Evolutionary conservation across 1,140 invertebrate genomes (phyloP), one percentile per base, ranked within the genome.

Genomic region (Drosophila rhopaloa): DNA sequence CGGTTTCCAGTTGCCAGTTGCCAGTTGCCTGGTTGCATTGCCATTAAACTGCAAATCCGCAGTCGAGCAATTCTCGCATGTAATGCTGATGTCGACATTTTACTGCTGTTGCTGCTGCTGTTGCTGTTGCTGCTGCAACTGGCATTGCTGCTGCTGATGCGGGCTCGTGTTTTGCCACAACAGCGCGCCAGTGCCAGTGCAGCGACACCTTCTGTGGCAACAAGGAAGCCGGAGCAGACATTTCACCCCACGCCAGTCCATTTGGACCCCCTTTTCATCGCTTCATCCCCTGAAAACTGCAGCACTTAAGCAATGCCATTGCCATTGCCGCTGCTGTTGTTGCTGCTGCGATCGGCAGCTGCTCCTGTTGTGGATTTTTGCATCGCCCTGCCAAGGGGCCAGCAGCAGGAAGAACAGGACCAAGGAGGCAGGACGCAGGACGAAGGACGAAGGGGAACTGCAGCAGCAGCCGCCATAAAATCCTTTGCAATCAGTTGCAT

Each of bases 401-500:
- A 47, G 54, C 50, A 46, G 27, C 35, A 61, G 29, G 38, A 58
- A 14, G 37, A 44, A 51, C 37, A 35, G 40, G 8, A n/a, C 19
- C 9, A 68, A 27, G 41, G 37, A 43, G 19, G 11, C 16, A 35
- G 48, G 32, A 14, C 16, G 27, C 14, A 50, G 51, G 41, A 11
- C 11, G 66, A 48, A 14, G 43, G 44, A 14, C 13, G 35, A 27
- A 37, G 37, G 24, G 16, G 6, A 66, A 63, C 54, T 68, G 56
- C 47, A 55, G 54, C 65, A 67, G 71, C 41, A 70, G 74, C 48
- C 14, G 58, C 70, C 58, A 80, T 86, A 86, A 86, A 86, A 86
- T 88, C 83, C 83, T 79, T 86, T 88, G 83, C 83, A 86, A 86
- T 86, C 83, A 86, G 83, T 73, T 86, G 83, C 83, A 86, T 86